phyloP scores from a whole-genome alignment of 2,113 vertebrate genomes.

The Mustela lutreola region DNA sequence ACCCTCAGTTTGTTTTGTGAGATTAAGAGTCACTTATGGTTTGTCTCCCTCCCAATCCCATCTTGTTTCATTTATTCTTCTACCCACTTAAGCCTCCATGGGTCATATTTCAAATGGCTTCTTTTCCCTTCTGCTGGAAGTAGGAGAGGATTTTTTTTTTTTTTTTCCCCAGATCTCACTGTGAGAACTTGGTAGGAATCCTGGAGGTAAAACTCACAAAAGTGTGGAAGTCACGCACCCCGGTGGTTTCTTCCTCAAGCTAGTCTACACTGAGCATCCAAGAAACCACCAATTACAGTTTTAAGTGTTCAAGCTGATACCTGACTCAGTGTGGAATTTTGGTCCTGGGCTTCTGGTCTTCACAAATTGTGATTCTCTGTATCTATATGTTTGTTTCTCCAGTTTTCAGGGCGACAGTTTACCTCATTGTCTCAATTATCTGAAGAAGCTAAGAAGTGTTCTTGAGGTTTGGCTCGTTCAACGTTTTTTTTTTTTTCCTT shows the following conservation, averaged over 20 bases:
- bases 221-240: neutral
- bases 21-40: no score
- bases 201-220: neutral
- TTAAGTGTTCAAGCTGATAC: neutral
- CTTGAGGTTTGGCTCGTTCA: neutral
- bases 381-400: neutral
- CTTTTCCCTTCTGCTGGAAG: neutral
- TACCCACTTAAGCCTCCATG: no score
- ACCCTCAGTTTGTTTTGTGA: no score
- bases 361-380: neutral
- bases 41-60: no score
- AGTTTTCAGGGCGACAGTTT: neutral
- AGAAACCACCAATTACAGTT: neutral
- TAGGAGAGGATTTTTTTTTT: neutral
- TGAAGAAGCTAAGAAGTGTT: neutral
- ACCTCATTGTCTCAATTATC: neutral
- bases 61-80: no score
- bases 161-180: neutral
- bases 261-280: neutral
- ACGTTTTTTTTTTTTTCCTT: neutral
- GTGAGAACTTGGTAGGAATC: neutral
- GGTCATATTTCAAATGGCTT: neutral
- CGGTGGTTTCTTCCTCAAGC: neutral
- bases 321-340: neutral
- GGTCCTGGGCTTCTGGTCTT: neutral